Evolutionary conservation across 64 coral and sea anemone genomes (phyloP), one percentile per base, ranked within the genome.

Genomic region (Pocillopora damicornis): DNA sequence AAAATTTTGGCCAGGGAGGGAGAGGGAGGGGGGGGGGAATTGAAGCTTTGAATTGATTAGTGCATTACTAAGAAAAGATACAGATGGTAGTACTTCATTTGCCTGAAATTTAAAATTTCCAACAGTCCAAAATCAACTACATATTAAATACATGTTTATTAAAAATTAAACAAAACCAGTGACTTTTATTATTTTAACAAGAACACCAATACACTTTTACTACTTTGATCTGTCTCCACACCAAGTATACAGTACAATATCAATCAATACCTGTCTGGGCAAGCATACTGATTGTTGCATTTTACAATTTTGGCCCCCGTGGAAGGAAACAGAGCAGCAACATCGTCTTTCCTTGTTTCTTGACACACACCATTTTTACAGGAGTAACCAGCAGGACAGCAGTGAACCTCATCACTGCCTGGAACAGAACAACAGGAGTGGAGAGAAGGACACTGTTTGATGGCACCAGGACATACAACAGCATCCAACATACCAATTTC

Each of bases 391-490:
- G 11, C 58, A 72, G 91, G 91, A 17, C 87, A 93, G 61, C 91
- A 93, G 30, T 89, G 91, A 14, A 89, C 17, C 8, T 85, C 37
- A 20, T 85, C 61, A 15, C 71, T 14, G 5, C 59, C 74, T 23
- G 61, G 82, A 13, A 88, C 30, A 15, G 86, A 62, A 68, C 91
- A 93, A 60, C 87, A 89, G 63, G 91, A 89, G 51, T 89, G 42
- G 61, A 76, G 79, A 72, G 62, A 26, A 1, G 87, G 91, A 34
- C 91, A 93, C 4, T 45, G 59, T 60, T 66, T 62, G 37, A 89
- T 61, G 60, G 37, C 69, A 73, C 71, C 61, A 18, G 79, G 87
- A 35, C 87, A 93, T 56, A 77, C 60, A 11, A 75, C n/a, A 2
- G 59, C 60, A 71, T 16, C 37, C 42, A 18, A 42, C 51, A 37